Percentiles rank a stretch among this genome's conserved stretches.
These are phyloP conservation scores for Lycocorax pyrrhopterus DNA, from an alignment of 2,113 vertebrate genomes.

Conservation along the genomic window DNA sequence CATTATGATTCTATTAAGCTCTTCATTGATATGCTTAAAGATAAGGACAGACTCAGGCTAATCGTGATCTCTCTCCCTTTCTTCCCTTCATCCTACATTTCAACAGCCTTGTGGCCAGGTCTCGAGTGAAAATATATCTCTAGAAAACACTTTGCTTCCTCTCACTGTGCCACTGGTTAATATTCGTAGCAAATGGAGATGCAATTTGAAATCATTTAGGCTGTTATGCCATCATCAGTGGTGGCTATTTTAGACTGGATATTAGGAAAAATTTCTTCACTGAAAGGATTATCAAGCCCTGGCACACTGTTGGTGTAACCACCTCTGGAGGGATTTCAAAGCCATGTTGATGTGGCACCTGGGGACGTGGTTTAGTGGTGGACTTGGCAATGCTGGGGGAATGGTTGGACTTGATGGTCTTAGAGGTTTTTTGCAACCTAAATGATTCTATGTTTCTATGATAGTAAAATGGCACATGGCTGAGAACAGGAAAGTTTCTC, in stretches of 20 bases:
- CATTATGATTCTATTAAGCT: background rate
- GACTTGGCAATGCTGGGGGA: background rate
- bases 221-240: background rate
- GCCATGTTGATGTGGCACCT: too few species aligned
- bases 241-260: background rate
- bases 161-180: background rate
- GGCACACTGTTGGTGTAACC: background rate
- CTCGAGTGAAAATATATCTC: background rate
- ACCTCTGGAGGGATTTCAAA: background rate
- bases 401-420: background rate
- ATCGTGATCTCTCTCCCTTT: background rate
- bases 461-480: background rate
- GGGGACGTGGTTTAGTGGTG: background rate
- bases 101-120: background rate
- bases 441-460: background rate
- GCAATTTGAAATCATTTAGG: background rate
- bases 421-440: background rate
- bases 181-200: background rate
- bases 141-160: background rate
- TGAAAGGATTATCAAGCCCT: background rate
- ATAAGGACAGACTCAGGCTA: background rate
- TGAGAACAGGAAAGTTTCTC: background rate
- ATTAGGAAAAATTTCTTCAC: background rate
- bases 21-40: background rate
- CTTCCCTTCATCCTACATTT: background rate